Evolutionary conservation across 2,888 invertebrate species (phyloP), one percentile per base, ranked within the genome.

Genomic region (Pharmacophagus antenor): DNA sequence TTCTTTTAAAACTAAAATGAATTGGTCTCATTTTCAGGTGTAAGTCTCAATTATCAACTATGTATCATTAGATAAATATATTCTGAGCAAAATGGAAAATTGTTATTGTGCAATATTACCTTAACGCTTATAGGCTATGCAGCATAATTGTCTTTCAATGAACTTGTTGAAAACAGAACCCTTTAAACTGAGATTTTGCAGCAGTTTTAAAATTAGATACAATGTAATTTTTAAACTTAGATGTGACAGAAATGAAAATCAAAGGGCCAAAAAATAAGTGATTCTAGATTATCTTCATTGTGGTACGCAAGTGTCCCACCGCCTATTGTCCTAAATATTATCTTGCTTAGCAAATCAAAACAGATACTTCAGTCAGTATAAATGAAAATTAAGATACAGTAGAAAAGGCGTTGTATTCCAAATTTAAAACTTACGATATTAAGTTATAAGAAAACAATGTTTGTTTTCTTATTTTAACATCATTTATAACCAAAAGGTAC

Each of bases 381-480:
- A 50, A 50, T 50, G 49, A 50, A 50, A 50, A 50, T 50, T 50
- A 50, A 50, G 49, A 50, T 50, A 50, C 25, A 17, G 49, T 48
- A n/a, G 23, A 48, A 50, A 27, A 18, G 27, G 49, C 49, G 22
- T 50, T 50, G 49, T 50, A 18, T 17, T 21, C 18, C 10, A 21
- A 46, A 46, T 20, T 20, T 46, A 21, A 46, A 18, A 46, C 10
- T 46, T 21, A 46, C 17, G 18, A 42, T 4, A 42, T 42, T 42
- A 17, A n/a, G n/a, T n/a, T n/a, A n/a, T n/a, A n/a, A n/a, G n/a
- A n/a, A n/a, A n/a, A n/a, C n/a, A n/a, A n/a, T n/a, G n/a, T n/a
- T n/a, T n/a, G n/a, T n/a, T n/a, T n/a, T n/a, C n/a, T n/a, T n/a
- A n/a, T n/a, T n/a, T n/a, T n/a, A n/a, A n/a, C n/a, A n/a, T n/a